Base-by-base conservation (phyloP, 1,140 invertebrate species). In the Vanessa atalanta region DNA sequence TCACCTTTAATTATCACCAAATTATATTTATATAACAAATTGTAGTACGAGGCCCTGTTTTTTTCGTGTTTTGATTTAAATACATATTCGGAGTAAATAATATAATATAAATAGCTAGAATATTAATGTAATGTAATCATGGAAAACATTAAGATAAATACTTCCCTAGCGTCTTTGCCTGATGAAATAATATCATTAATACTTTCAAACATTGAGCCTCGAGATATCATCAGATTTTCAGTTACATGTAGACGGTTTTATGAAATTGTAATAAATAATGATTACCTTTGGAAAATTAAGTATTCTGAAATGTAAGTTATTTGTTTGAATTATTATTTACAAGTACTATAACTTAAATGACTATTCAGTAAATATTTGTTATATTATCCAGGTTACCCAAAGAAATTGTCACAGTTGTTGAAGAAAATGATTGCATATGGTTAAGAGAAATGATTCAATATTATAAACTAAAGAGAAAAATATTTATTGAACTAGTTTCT, bases 121-220 rank as follows among this genome's bases (percentile, higher is more conserved):
- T 43, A 43, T 43, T 9, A 8, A 43, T 43, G 37, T 9, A 43
- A 43, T 11, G 37, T 43, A 43, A 43, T 43, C 37, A 61, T 61
- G 57, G 57, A 31, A 37, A 16, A 16, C 8, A 37, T 11, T 37
- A 37, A 61, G 6, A 31, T 26, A 26, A 57, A 23, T 15, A 31
- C 53, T 26, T 60, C 64, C 70, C 80, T 78, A 65, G 63, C 47
- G 16, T 37, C 20, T 63, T 73, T 85, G 70, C 83, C 83, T 12
- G 69, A 78, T 72, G 85, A 87, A 83, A 64, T 87, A 50, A 77
- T 87, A 64, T 57, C 66, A 23, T 65, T 83, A 16, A 81, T 87
- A 74, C 73, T 87, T 67, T 7, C 71, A 68, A 65, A 81, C 66
- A 80, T 63, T 75, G 63, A 79, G 65, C 68, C 72, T 50, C 63